Conservation (phyloP, 2,888 invertebrate genomes). For the Chrysolina oricalcia region DNA sequence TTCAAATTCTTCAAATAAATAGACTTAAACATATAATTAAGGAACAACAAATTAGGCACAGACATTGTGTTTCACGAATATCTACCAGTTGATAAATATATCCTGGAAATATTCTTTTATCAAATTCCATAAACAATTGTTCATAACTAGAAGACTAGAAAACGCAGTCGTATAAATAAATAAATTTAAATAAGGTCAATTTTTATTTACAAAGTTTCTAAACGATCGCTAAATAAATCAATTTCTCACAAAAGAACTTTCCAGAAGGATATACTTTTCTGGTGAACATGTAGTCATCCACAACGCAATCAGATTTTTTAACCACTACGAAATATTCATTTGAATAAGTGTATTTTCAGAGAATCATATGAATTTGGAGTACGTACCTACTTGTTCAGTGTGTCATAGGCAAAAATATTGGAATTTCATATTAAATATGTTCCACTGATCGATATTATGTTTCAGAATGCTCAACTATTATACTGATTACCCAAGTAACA, state of each 20-base stretch:
- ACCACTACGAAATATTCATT: not conserved
- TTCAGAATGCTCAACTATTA: no score
- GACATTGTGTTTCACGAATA: slow-evolving; percentile 20
- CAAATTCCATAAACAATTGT: slow-evolving; percentile 34
- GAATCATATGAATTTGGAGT: no score
- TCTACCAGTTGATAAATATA: slow-evolving; percentile 10
- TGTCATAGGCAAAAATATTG: no score
- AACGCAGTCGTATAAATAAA: slow-evolving; percentile 51
- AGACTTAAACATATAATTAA: slow-evolving; percentile 34
- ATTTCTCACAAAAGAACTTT: slow-evolving; percentile 13
- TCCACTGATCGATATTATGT: no score
- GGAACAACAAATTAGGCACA: slow-evolving; percentile 37
- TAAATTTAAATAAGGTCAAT: slow-evolving; percentile 38
- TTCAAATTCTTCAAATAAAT: slow-evolving; percentile 41
- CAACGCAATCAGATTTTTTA: no score
- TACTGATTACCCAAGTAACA: no score
- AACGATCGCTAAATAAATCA: not conserved
- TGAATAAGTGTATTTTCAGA: not conserved
- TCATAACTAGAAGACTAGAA: slow-evolving; percentile 49
- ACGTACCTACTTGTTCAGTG: no score
- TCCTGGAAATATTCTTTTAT: slow-evolving; percentile 19
- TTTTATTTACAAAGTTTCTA: slow-evolving; percentile 16
- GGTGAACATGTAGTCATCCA: not conserved
- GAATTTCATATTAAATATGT: no score
- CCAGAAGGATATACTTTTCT: not conserved